Conservation (phyloP, 2,888 invertebrate species). For the Rhamnusium bicolor region DNA sequence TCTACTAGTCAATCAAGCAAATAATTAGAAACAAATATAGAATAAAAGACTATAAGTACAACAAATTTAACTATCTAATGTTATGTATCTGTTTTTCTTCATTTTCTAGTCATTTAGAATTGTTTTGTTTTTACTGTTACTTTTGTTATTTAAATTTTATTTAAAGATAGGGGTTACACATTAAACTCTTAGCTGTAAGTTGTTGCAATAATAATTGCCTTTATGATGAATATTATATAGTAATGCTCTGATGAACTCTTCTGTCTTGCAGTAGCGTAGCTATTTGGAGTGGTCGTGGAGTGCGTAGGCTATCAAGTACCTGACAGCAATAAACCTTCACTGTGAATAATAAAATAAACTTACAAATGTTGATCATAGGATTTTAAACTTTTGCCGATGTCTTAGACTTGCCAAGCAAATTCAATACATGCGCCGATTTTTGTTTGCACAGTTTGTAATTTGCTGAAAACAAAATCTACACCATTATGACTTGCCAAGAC, state of each 20-base stretch:
- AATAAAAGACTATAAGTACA: constrained; percentile 35
- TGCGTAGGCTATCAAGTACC: too few species aligned
- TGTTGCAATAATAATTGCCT: constrained; percentile 33
- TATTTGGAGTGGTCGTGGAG: too few species aligned
- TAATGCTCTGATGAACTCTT: constrained; percentile 17
- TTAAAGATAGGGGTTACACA: not conserved
- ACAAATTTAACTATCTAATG: constrained; percentile 24
- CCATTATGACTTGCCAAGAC: too few species aligned
- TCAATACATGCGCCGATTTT: too few species aligned
- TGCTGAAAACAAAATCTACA: too few species aligned
- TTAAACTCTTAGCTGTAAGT: constrained; percentile 21
- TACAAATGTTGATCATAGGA: too few species aligned
- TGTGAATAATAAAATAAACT: too few species aligned
- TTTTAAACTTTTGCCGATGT: too few species aligned
- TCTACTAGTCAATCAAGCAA: constrained; percentile 35
- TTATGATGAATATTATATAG: constrained; percentile 17
- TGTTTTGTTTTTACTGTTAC: constrained; percentile 6
- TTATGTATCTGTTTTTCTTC: constrained; percentile 10
- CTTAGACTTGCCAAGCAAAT: too few species aligned
- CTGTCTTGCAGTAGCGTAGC: not conserved
- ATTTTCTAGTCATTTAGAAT: constrained; percentile 26
- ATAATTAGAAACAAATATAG: constrained; percentile 7
- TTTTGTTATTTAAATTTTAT: constrained; percentile 2
- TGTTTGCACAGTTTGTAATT: too few species aligned
- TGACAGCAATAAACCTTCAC: too few species aligned